Evolutionary conservation across 2,888 invertebrate species (phyloP).

Genomic region (Amphipyra tragopoginis): DNA sequence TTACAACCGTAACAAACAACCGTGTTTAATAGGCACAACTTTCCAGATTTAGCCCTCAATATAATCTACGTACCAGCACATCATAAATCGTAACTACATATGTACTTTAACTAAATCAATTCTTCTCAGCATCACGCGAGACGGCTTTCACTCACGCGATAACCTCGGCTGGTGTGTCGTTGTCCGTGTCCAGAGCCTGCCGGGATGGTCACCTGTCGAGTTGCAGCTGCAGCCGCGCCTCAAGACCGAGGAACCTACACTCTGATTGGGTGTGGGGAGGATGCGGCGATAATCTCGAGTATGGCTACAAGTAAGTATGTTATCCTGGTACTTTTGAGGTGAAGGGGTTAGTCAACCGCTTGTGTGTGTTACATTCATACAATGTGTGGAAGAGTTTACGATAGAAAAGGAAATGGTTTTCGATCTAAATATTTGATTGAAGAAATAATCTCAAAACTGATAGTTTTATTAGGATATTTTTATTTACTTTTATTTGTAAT

Average conservation of each 20-base stretch:
- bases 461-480: no score
- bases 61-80: conserved; percentile 33
- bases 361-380: no score
- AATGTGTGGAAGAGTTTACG: no score
- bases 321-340: conserved; percentile 45
- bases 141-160: conserved; percentile 98
- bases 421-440: no score
- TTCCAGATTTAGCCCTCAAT: conserved; percentile 38
- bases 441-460: no score
- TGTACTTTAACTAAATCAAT: conserved; percentile 3
- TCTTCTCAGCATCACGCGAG: conserved; percentile 93
- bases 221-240: conserved; percentile 96
- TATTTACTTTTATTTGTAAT: no score
- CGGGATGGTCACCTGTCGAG: conserved; percentile 96
- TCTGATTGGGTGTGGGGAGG: conserved; percentile 99
- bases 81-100: conserved; percentile 27
- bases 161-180: conserved; percentile 96
- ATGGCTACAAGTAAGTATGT: conserved; percentile 95
- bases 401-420: no score
- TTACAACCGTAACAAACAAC: not conserved
- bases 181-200: conserved; percentile 96
- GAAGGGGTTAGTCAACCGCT: conserved; percentile 17
- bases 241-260: conserved; percentile 95
- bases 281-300: conserved; percentile 98
- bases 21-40: not conserved